Percentiles rank a stretch among this genome's conserved stretches.
phyloP scores from a whole-genome alignment of 2,113 vertebrate species.

The Oenanthe oenanthe region DNA sequence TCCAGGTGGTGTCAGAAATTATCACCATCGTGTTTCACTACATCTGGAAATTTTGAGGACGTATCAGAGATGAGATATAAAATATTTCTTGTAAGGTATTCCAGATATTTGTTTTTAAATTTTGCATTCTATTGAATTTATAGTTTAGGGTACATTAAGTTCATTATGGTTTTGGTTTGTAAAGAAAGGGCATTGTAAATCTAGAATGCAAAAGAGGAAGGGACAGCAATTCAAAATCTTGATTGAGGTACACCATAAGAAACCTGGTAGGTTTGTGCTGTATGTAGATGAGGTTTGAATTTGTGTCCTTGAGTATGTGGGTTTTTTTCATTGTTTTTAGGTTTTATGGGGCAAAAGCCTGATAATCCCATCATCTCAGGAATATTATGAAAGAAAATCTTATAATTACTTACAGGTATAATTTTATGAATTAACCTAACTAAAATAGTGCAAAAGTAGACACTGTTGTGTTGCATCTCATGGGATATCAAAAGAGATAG shows the following conservation, averaged over 20 bases:
- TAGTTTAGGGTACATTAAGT: not conserved
- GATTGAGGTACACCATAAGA: not conserved
- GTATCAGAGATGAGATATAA: slow-evolving; percentile 53
- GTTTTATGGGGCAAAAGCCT: slow-evolving; percentile 67
- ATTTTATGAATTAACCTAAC: slow-evolving; percentile 28
- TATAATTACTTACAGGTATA: slow-evolving; percentile 57
- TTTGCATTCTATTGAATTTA: not conserved
- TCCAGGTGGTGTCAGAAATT: slow-evolving; percentile 47
- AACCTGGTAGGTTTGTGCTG: not conserved
- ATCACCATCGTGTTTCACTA: slow-evolving; percentile 20
- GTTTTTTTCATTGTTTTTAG: not conserved
- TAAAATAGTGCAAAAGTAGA: slow-evolving; percentile 30
- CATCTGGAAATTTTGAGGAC: slow-evolving; percentile 58
- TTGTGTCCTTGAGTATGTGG: not conserved
- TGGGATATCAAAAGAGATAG: not conserved
- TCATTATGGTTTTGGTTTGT: not conserved
- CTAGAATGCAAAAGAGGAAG: not conserved
- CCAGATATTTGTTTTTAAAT: not conserved
- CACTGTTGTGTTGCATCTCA: not conserved
- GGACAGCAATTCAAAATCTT: not conserved
- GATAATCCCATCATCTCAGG: slow-evolving; percentile 56
- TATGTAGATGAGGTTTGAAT: not conserved
- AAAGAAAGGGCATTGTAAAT: not conserved
- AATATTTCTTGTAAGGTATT: slow-evolving; percentile 64
- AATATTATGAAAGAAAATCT: slow-evolving; percentile 54